phyloP scores from a whole-genome alignment of 1,140 invertebrate genomes.

The Drosophila ohnishii region DNA sequence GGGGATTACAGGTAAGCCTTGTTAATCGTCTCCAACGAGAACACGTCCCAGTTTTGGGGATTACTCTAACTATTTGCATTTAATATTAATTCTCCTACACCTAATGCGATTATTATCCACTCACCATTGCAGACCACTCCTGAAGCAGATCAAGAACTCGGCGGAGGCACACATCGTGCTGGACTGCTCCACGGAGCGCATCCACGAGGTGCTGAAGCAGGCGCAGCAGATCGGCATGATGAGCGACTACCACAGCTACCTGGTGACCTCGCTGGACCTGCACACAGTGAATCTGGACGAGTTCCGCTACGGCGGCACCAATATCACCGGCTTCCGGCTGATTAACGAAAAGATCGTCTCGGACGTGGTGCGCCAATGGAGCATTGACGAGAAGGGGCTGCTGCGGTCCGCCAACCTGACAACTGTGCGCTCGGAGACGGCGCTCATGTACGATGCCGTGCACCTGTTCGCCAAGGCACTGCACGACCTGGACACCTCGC shows the following conservation, averaged over 20 bases:
- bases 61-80: neutral
- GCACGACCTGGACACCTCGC: slow-evolving; percentile 94
- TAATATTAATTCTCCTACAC: neutral
- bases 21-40: slow-evolving; percentile 1
- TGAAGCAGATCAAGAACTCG: slow-evolving; percentile 96
- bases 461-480: slow-evolving; percentile 96
- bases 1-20: slow-evolving; percentile 89
- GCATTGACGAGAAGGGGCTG: slow-evolving; percentile 77
- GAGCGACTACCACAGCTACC: slow-evolving; percentile 95
- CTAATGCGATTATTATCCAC: neutral
- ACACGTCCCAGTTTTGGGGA: neutral
- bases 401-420: slow-evolving; percentile 75
- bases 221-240: slow-evolving; percentile 98
- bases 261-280: slow-evolving; percentile 94
- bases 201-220: slow-evolving; percentile 93
- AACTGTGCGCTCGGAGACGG: slow-evolving; percentile 93
- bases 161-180: slow-evolving; percentile 95
- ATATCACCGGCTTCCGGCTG: slow-evolving; percentile 94
- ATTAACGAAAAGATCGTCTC: slow-evolving; percentile 85
- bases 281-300: slow-evolving; percentile 95
- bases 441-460: slow-evolving; percentile 97
- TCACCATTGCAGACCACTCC: slow-evolving; percentile 86
- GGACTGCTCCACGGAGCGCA: slow-evolving; percentile 93
- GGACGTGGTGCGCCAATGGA: slow-evolving; percentile 91
- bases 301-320: slow-evolving; percentile 96